Percentiles rank a stretch among this genome's conserved stretches.
These are phyloP conservation scores for Octodonta nipae DNA, from an alignment of 2,888 invertebrate genomes.

Conservation along the genomic window DNA sequence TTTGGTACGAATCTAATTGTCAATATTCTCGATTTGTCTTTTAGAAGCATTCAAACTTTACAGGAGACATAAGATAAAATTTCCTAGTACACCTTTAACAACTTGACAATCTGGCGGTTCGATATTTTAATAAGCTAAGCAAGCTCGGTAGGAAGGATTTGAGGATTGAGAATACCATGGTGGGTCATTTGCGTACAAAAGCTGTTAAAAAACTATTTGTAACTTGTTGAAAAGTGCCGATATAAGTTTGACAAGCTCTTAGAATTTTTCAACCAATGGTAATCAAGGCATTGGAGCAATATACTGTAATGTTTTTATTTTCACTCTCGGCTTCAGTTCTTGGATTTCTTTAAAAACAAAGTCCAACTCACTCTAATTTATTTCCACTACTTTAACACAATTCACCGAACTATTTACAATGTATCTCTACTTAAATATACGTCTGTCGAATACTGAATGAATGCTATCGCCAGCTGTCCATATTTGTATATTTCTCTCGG, in stretches of 20 bases:
- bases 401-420: too few species aligned
- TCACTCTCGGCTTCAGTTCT: not conserved
- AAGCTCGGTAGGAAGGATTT: constrained; percentile 28
- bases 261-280: constrained; percentile 90
- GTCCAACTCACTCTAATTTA: too few species aligned
- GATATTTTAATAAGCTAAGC: constrained; percentile 25
- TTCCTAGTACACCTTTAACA: constrained; percentile 33
- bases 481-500: too few species aligned
- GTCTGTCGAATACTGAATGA: too few species aligned
- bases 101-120: constrained; percentile 28
- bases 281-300: constrained; percentile 70
- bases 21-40: constrained; percentile 30
- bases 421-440: too few species aligned
- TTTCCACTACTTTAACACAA: too few species aligned
- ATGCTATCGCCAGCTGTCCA: too few species aligned
- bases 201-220: constrained; percentile 28
- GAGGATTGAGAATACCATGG: constrained; percentile 30
- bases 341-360: too few species aligned
- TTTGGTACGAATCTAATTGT: constrained; percentile 60
- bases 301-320: not conserved
- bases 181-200: constrained; percentile 36
- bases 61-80: constrained; percentile 21
- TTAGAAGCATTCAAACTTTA: not conserved
- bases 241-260: constrained; percentile 60
- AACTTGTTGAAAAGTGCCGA: constrained; percentile 37